phyloP scores from a whole-genome alignment of 2,113 vertebrate genomes.

The Miniopterus natalensis region DNA sequence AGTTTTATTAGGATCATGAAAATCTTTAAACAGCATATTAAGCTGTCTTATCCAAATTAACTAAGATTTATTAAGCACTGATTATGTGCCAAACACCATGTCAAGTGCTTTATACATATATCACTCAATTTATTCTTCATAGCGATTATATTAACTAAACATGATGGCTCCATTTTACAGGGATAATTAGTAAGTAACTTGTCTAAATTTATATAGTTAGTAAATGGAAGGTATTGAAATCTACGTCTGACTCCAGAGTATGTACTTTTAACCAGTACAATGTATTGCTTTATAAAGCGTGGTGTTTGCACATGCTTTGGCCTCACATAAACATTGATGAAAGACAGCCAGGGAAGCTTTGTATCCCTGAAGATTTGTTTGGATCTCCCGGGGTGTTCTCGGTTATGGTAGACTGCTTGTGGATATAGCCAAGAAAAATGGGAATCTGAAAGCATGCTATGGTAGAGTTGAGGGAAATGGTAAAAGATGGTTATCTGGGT shows the following conservation, averaged over 20 bases:
- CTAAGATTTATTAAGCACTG: neutral
- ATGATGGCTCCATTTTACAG: neutral
- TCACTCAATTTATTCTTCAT: constrained; percentile 23
- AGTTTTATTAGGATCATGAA: neutral
- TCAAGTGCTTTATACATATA: neutral
- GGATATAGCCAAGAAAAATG: neutral
- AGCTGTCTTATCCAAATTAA: neutral
- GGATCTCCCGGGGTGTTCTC: neutral
- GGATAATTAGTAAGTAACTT: neutral
- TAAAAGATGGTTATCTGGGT: neutral
- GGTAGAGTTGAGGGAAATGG: neutral
- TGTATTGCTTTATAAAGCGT: neutral
- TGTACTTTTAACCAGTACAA: neutral
- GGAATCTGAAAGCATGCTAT: neutral
- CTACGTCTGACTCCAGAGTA: neutral
- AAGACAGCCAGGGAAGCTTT: neutral
- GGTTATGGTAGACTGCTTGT: neutral
- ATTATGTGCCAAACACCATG: neutral
- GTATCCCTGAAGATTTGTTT: neutral
- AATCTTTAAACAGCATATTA: neutral
- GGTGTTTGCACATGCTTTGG: neutral
- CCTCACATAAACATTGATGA: neutral
- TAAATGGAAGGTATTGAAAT: neutral
- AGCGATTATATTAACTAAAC: constrained; percentile 4
- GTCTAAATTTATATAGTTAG: neutral